These are phyloP conservation scores for Corythornis madagascariensis DNA, from an alignment of 2,113 vertebrate species.

Conservation along the genomic window DNA sequence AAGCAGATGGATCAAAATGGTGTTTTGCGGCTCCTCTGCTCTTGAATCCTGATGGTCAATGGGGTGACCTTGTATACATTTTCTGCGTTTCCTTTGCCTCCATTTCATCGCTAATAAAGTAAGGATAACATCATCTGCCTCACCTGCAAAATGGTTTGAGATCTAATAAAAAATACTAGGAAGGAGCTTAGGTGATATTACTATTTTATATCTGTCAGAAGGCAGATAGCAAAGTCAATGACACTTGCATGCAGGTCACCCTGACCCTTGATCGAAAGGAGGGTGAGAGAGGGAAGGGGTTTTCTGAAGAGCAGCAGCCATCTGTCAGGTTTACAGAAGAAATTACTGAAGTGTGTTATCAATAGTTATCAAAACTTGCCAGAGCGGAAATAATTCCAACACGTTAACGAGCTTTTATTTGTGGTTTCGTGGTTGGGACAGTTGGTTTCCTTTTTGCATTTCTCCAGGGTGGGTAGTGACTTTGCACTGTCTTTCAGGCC, in stretches of 20 bases:
- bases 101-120: background rate
- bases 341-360: slow-evolving; percentile 20
- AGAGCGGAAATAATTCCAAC: slow-evolving; percentile 12
- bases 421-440: background rate
- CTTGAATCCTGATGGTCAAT: accelerated
- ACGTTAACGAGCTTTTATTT: slow-evolving; percentile 1
- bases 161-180: background rate
- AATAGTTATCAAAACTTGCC: slow-evolving; percentile 11
- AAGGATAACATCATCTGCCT: background rate
- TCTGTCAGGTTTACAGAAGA: background rate
- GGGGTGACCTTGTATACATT: background rate
- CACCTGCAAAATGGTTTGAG: background rate
- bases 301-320: background rate
- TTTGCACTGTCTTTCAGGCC: background rate
- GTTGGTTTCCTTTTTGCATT: background rate
- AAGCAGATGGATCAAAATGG: background rate
- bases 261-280: background rate
- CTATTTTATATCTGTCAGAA: background rate
- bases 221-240: background rate
- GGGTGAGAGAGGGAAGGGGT: background rate
- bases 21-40: background rate
- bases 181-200: background rate
- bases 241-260: background rate
- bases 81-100: background rate
- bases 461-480: background rate